Percentiles rank a stretch among this genome's conserved stretches.
Evolutionary conservation across 2,797 vertebrate species (phyloP).

Genomic region (Tympanoctomys barrerae): DNA sequence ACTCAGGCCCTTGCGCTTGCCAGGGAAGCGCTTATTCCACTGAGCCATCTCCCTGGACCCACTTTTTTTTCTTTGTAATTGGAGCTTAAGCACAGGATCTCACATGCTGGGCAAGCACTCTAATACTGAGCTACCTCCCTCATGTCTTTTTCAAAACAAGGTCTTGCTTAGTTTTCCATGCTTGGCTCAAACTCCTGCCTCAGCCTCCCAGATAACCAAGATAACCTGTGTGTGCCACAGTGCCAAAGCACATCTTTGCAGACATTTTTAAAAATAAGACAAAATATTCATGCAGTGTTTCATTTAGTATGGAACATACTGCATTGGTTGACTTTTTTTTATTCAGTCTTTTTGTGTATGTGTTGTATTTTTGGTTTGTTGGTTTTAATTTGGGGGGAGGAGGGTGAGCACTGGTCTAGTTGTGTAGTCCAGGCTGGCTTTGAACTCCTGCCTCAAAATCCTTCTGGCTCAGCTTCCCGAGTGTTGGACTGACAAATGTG

Average conservation of each 20-base stretch:
- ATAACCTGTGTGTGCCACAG: background rate
- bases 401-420: background rate
- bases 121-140: background rate
- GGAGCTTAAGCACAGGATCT: background rate
- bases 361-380: background rate
- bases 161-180: background rate
- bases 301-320: background rate
- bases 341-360: background rate
- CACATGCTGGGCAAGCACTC: background rate
- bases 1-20: too few species aligned
- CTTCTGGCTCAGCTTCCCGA: background rate
- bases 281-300: slow-evolving; percentile 46
- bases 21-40: too few species aligned
- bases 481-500: background rate
- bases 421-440: background rate
- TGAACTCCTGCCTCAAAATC: background rate
- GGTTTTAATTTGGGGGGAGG: background rate
- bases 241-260: background rate
- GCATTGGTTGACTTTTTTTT: slow-evolving; percentile 8
- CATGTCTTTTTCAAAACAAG: background rate
- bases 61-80: background rate
- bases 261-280: background rate
- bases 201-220: background rate
- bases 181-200: background rate
- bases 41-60: too few species aligned